phyloP scores from a whole-genome alignment of 2,113 vertebrate genomes.

The Microtus pennsylvanicus region DNA sequence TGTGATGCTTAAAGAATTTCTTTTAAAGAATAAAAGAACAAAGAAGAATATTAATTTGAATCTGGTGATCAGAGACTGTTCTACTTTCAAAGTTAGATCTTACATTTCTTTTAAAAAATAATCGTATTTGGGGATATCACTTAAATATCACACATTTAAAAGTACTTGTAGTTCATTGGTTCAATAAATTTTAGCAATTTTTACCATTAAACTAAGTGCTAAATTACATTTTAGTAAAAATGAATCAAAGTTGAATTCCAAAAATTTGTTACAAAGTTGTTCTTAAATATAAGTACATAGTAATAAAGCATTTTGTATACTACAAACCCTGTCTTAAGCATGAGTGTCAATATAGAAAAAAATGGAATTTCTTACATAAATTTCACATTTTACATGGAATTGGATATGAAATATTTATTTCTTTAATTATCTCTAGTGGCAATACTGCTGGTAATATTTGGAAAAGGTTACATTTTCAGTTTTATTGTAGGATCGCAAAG shows the following conservation, averaged over 20 bases:
- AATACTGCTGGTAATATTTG: slow-evolving; percentile 71
- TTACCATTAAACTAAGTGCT: not conserved
- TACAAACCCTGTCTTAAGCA: slow-evolving; percentile 53
- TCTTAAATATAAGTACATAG: slow-evolving; percentile 18
- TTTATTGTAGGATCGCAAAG: slow-evolving; percentile 80
- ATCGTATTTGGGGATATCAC: not conserved
- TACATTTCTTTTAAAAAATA: not conserved
- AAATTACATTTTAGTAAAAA: not conserved
- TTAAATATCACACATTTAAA: not conserved
- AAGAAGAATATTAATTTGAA: not conserved
- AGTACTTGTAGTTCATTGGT: not conserved
- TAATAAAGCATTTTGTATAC: not conserved
- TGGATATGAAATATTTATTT: slow-evolving; percentile 62
- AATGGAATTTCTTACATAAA: slow-evolving; percentile 71
- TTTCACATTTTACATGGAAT: slow-evolving; percentile 55
- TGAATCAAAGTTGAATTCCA: not conserved
- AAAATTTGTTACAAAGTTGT: not conserved
- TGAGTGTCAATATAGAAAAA: slow-evolving; percentile 57
- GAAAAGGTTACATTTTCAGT: slow-evolving; percentile 73
- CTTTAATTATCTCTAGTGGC: slow-evolving; percentile 63
- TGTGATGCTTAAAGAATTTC: not conserved
- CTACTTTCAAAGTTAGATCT: slow-evolving; percentile 22
- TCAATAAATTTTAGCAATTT: slow-evolving; percentile 13
- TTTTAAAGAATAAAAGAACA: not conserved
- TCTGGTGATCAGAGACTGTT: not conserved